Conservation (phyloP, 2,888 invertebrate genomes). For the Eristalis tenax region DNA sequence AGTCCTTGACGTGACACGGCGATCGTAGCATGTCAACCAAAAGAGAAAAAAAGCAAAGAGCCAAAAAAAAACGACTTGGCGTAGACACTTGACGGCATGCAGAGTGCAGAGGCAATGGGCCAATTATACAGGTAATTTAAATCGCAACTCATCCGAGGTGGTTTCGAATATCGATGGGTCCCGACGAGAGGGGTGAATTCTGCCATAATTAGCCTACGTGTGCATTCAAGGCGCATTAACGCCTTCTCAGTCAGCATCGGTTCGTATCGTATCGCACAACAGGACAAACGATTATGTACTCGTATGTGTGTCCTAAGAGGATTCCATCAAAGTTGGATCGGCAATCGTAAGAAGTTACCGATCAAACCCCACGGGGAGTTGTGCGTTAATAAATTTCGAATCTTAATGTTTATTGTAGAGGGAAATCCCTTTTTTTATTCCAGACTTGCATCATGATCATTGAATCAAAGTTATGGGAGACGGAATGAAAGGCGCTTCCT, state of each 20-base stretch:
- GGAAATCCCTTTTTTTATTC: slow-evolving; percentile 36
- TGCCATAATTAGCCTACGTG: slow-evolving; percentile 58
- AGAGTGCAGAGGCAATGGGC: slow-evolving; percentile 54
- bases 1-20: slow-evolving; percentile 56
- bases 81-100: slow-evolving; percentile 21
- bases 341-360: slow-evolving; percentile 57
- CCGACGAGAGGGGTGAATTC: slow-evolving; percentile 45
- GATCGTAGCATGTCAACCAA: slow-evolving; percentile 9
- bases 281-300: not conserved
- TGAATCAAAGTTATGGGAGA: slow-evolving; percentile 62
- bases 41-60: not conserved
- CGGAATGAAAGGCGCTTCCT: slow-evolving; percentile 62
- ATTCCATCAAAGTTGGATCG: slow-evolving; percentile 58
- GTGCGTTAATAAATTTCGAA: slow-evolving; percentile 60
- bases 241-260: slow-evolving; percentile 11
- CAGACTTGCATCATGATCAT: slow-evolving; percentile 34
- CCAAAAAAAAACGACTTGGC: not conserved
- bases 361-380: slow-evolving; percentile 66
- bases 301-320: slow-evolving; percentile 21
- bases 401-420: slow-evolving; percentile 61
- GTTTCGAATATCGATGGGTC: slow-evolving; percentile 59
- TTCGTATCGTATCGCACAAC: not conserved
- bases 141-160: slow-evolving; percentile 57
- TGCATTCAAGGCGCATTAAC: slow-evolving; percentile 42
- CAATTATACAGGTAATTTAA: slow-evolving; percentile 70